Conservation (phyloP, 2,888 invertebrate species). For the Caenorhabditis wallacei region DNA sequence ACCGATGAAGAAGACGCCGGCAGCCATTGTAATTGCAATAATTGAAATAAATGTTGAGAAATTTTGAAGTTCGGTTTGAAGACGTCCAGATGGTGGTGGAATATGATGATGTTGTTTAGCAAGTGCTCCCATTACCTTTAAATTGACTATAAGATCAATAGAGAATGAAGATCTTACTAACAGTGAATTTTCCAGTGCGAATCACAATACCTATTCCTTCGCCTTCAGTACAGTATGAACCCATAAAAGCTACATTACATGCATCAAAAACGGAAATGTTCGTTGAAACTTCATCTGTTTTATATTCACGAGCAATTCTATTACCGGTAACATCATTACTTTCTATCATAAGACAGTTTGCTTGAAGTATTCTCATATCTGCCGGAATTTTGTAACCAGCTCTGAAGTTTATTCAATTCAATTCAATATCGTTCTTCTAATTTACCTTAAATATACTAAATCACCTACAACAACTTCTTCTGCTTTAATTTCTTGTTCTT, state of each 20-base stretch:
- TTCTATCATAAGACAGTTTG: slow-evolving; percentile 83
- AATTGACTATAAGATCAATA: too few relatives aligned
- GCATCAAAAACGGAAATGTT: slow-evolving; percentile 80
- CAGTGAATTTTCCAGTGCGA: slow-evolving; percentile 80
- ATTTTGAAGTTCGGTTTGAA: slow-evolving; percentile 70
- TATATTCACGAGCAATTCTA: slow-evolving; percentile 60
- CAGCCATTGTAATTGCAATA: slow-evolving; percentile 79
- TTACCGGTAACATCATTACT: slow-evolving; percentile 73
- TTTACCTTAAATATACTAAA: slow-evolving; percentile 78
- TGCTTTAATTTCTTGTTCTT: slow-evolving; percentile 87
- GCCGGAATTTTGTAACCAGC: slow-evolving; percentile 82
- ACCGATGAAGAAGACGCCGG: slow-evolving; percentile 80
- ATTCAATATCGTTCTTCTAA: background rate
- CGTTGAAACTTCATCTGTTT: slow-evolving; percentile 73
- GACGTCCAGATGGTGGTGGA: slow-evolving; percentile 69
- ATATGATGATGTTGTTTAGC: slow-evolving; percentile 71
- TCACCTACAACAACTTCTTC: slow-evolving; percentile 83
- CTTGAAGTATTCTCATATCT: slow-evolving; percentile 81
- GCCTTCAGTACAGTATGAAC: slow-evolving; percentile 82
- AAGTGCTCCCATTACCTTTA: slow-evolving; percentile 69
- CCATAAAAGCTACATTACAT: slow-evolving; percentile 81
- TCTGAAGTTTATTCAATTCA: slow-evolving; percentile 42
- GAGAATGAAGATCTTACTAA: too few relatives aligned
- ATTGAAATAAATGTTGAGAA: slow-evolving; percentile 78
- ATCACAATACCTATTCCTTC: slow-evolving; percentile 82